Base-by-base conservation (phyloP, 2,888 invertebrate genomes). In the Augiades crinisus region DNA sequence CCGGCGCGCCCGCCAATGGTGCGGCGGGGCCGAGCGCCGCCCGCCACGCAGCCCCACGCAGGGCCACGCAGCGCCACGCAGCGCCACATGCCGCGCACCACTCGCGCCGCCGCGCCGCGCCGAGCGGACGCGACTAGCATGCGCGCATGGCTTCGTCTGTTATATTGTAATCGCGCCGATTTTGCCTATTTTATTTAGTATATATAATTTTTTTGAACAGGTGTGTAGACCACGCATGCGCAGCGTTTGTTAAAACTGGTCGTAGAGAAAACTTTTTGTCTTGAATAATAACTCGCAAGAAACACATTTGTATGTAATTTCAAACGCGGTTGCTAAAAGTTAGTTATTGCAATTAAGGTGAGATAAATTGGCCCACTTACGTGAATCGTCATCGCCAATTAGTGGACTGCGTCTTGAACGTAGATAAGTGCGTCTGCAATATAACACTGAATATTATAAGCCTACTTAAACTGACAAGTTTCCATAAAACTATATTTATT, bases 11-110 rank as follows among this genome's bases (percentile, higher is more conserved):
- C 62, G 64, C 64, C 64, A 63, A 67, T 81, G 76, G 82, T 75
- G 22, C 84, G 79, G 80, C 81, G 54, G 66, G 57, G 65, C 65
- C 68, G 74, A 57, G 57, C 60, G 63, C 68, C 60, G 65, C 68
- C 64, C 67, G 31, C 47, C 62, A 61, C 56, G 46, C 55, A 62
- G 41, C 43, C 1, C 27, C 27, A 27, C 27, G n/a, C 30, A 41
- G 50, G 58, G 56, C 62, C 50, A 55, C 55, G 52, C 54, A 52
- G 56, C 64, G 52, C 57, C 62, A 61, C 56, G 46, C 55, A 62
- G 41, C 43, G 4, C 27, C 27, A 27, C 43, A 49, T 58, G 56
- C 62, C 50, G 56, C 55, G 52, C 54, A 52, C 57, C 64, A 53
- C 57, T 51, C 59, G 54, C 58, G 59, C 61, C 54, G 58, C 72